Conservation (phyloP, 2,113 vertebrate genomes). For the Suricata suricatta region DNA sequence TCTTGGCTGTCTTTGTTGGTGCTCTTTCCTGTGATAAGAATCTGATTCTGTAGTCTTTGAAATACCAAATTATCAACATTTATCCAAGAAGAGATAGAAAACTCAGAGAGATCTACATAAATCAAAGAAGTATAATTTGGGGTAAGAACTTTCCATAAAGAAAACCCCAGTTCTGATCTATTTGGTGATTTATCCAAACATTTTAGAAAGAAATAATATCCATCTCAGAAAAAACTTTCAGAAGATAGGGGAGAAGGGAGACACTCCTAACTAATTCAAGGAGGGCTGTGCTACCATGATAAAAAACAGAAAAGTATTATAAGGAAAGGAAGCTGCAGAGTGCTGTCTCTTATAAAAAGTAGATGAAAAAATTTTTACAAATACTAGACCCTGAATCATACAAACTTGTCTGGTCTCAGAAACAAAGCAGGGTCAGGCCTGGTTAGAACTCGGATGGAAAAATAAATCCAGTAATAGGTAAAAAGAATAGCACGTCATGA, state of each 20-base stretch:
- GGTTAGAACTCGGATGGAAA: neutral
- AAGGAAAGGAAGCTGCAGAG: neutral
- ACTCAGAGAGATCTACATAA: neutral
- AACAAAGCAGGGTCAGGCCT: neutral
- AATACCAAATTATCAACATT: neutral
- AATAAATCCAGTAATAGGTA: neutral
- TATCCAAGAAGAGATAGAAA: neutral
- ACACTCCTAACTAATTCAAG: neutral
- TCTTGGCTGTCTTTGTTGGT: neutral
- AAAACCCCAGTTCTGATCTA: neutral
- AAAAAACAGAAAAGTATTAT: neutral
- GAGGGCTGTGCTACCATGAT: neutral
- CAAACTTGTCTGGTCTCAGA: neutral
- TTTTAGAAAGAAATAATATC: neutral
- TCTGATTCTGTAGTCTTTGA: neutral
- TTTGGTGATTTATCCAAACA: neutral
- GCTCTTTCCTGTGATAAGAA: neutral
- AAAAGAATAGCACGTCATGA: neutral
- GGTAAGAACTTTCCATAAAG: neutral
- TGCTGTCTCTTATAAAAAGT: neutral
- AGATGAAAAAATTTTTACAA: neutral
- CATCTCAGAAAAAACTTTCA: neutral
- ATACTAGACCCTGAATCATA: neutral
- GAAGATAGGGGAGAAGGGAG: neutral
- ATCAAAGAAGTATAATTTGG: neutral